These are phyloP conservation scores for Scrobipalpa atriplicella DNA, from an alignment of 2,888 invertebrate genomes.

Conservation along the genomic window DNA sequence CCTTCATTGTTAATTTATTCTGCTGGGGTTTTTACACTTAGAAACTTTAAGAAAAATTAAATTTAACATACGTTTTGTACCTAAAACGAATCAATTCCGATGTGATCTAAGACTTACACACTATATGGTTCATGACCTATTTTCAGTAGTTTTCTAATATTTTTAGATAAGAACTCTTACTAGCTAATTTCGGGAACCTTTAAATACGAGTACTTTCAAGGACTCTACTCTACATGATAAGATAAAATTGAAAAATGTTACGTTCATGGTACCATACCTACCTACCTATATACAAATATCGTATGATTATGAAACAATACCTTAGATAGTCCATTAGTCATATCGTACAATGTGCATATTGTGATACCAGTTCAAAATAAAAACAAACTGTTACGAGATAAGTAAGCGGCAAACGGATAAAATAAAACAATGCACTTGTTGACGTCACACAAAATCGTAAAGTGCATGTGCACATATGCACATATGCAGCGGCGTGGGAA, in stretches of 20 bases:
- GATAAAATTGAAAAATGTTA: no score
- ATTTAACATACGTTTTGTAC: no score
- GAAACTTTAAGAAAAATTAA: no score
- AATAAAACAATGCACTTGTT: constrained; percentile 24
- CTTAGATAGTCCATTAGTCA: neutral
- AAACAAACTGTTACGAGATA: neutral
- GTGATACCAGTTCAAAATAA: neutral
- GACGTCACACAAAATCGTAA: constrained; percentile 26
- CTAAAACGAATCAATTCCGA: no score
- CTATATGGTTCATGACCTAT: neutral
- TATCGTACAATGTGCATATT: neutral
- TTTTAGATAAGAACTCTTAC: neutral
- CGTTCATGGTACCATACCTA: no score
- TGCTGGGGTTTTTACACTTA: no score
- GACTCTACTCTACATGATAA: no score
- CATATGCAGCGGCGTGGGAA: constrained; percentile 51
- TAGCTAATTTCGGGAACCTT: no score
- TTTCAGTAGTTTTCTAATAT: neutral
- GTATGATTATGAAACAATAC: neutral
- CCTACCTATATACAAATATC: no score
- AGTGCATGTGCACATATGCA: constrained; percentile 25
- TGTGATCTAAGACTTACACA: no score
- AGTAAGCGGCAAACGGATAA: neutral
- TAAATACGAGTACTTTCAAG: no score
- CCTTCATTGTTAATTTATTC: no score